Evolutionary conservation across 2,888 invertebrate species (phyloP).

Genomic region (Cryptocephalus primarius): DNA sequence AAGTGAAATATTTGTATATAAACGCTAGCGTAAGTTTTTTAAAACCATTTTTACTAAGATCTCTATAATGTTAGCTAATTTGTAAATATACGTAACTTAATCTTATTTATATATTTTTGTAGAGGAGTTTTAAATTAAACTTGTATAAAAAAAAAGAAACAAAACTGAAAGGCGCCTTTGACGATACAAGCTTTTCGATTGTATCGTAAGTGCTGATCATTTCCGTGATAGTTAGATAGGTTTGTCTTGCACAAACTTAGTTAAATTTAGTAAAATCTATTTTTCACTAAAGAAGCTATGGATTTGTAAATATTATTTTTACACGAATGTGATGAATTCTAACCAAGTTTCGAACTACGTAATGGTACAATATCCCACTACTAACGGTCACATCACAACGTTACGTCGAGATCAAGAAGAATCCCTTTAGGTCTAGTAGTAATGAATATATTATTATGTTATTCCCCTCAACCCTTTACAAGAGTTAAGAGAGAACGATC

Average conservation of each 20-base stretch:
- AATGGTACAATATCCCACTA: conserved; percentile 1
- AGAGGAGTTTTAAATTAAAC: conserved; percentile 6
- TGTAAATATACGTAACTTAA: conserved; percentile 15
- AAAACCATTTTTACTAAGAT: conserved; percentile 8
- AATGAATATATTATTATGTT: conserved; percentile 12
- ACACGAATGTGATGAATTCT: conserved; percentile 4
- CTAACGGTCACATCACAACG: conserved; percentile 1
- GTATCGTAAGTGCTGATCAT: too few species aligned
- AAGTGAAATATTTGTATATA: conserved; percentile 13
- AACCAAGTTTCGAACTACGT: conserved; percentile 2
- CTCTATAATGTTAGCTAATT: conserved; percentile 22
- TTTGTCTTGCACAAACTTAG: conserved; percentile 5
- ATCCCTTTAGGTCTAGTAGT: conserved; percentile 8
- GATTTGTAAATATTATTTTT: conserved; percentile 6
- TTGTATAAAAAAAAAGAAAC: too few species aligned
- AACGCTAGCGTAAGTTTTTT: conserved; percentile 5
- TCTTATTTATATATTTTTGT: conserved; percentile 9
- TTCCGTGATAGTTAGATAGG: not conserved
- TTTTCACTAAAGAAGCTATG: conserved; percentile 3
- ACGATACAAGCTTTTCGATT: too few species aligned
- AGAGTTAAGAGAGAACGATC: conserved; percentile 15
- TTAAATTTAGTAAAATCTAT: conserved; percentile 6
- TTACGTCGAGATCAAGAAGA: conserved; percentile 6
- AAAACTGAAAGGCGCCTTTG: too few species aligned
- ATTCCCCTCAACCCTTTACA: too few species aligned